phyloP scores from a whole-genome alignment of 2,113 vertebrate species.

The Hystrix brachyura region DNA sequence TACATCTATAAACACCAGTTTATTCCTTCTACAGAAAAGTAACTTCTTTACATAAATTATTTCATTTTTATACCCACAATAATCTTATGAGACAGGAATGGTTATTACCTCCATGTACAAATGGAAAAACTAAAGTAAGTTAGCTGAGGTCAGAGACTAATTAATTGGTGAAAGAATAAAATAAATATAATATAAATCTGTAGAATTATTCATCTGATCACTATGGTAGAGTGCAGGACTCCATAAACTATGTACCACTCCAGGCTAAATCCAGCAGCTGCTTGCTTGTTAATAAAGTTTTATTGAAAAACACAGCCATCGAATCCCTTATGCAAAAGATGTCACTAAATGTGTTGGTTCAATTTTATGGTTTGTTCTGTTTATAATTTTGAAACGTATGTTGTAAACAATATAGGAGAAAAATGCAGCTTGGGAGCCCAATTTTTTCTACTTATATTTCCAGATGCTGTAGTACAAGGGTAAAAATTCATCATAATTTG shows the following conservation, averaged over 20 bases:
- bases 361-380: neutral
- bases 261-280: neutral
- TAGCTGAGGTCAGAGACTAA: neutral
- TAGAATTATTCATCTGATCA: neutral
- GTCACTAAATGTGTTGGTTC: neutral
- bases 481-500: constrained; percentile 16
- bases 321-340: neutral
- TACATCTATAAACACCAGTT: constrained; percentile 21
- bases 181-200: neutral
- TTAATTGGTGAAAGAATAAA: neutral
- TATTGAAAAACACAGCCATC: neutral
- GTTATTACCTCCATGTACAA: neutral
- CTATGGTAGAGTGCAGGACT: neutral
- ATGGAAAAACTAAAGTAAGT: neutral
- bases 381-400: neutral
- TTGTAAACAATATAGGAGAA: neutral
- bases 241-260: neutral
- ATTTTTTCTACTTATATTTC: constrained; percentile 20
- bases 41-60: constrained; percentile 9
- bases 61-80: constrained; percentile 45
- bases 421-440: neutral
- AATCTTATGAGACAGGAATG: neutral
- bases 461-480: neutral
- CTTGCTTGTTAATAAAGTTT: constrained; percentile 12
- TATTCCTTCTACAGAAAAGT: constrained; percentile 29